A percentile compares a stretch with the other conserved stretches of the same genome.
These are phyloP conservation scores for Protosalanx chinensis DNA, from an alignment of 2,797 vertebrate species.

Conservation along the genomic window DNA sequence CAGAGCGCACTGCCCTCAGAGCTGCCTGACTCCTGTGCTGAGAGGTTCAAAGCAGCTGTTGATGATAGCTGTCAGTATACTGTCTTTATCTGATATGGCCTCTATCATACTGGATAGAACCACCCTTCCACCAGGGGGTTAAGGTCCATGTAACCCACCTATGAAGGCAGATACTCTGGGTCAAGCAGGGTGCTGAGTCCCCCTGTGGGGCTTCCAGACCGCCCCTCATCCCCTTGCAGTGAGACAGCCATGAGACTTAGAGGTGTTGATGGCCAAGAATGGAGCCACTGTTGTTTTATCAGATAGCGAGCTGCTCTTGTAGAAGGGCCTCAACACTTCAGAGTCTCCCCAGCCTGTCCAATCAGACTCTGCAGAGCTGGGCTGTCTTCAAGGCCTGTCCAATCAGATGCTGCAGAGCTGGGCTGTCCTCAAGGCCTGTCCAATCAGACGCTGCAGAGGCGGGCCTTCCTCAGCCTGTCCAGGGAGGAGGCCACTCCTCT, in stretches of 20 bases:
- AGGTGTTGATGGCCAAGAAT: conserved; percentile 38
- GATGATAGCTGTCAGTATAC: too few species aligned
- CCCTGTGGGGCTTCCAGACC: not conserved
- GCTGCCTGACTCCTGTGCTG: too few species aligned
- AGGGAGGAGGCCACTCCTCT: conserved; percentile 54
- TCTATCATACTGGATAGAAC: too few species aligned
- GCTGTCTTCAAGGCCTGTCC: conserved; percentile 42
- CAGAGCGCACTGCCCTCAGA: too few species aligned
- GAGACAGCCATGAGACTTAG: conserved; percentile 33
- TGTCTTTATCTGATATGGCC: too few species aligned
- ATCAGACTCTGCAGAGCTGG: conserved; percentile 22
- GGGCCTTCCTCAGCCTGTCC: conserved; percentile 17
- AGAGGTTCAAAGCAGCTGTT: too few species aligned
- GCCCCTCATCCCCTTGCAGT: not conserved
- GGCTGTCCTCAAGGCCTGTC: conserved; percentile 46
- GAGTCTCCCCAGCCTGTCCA: not conserved
- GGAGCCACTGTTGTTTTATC: conserved; percentile 42
- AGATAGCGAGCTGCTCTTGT: conserved; percentile 41
- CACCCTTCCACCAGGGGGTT: too few species aligned
- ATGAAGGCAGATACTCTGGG: too few species aligned
- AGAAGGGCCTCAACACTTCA: conserved; percentile 50
- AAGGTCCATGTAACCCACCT: too few species aligned
- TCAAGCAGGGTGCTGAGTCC: too few species aligned
- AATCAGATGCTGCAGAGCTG: conserved; percentile 65
- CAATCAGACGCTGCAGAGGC: conserved; percentile 23